These are phyloP conservation scores for Enteromius trimaculatus DNA, from an alignment of 2,797 vertebrate genomes.

Conservation along the genomic window DNA sequence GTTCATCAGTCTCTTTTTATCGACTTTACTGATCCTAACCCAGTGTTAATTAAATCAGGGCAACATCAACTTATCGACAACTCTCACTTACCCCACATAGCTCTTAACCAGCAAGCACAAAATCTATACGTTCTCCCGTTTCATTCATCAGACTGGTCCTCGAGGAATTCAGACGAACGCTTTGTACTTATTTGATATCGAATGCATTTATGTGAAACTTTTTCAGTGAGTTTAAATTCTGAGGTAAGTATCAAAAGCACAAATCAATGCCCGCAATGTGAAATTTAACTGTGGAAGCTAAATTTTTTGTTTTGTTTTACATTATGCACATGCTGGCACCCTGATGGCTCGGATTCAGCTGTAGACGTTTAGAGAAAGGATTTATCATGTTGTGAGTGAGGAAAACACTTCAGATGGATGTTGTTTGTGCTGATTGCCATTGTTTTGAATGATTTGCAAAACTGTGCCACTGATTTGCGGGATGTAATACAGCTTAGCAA, in stretches of 20 bases:
- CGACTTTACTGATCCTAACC: slow-evolving; percentile 32
- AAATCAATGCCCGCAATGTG: neutral
- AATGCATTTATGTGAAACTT: slow-evolving; percentile 6
- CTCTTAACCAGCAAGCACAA: slow-evolving; percentile 41
- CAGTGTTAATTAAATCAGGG: slow-evolving; percentile 43
- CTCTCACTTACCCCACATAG: slow-evolving; percentile 39
- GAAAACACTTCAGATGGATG: slow-evolving; percentile 21
- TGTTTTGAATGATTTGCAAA: slow-evolving; percentile 27
- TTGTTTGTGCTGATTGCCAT: slow-evolving; percentile 31
- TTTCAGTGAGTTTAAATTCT: neutral
- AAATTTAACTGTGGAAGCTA: neutral
- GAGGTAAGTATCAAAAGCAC: neutral
- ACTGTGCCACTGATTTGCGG: slow-evolving; percentile 38
- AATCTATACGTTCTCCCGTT: slow-evolving; percentile 20
- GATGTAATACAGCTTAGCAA: slow-evolving; percentile 24
- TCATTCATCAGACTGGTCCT: neutral
- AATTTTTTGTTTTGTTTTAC: neutral
- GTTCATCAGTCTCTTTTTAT: slow-evolving; percentile 38
- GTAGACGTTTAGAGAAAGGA: neutral
- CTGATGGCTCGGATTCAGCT: neutral
- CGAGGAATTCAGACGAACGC: neutral
- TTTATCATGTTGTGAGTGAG: slow-evolving; percentile 18
- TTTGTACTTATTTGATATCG: slow-evolving; percentile 9
- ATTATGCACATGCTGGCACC: neutral
- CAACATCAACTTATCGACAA: slow-evolving; percentile 33